A percentile compares a stretch with the other conserved stretches of the same genome.
Conservation (phyloP, 35 echinoderm and acorn worm species). For the Lytechinus variegatus region DNA sequence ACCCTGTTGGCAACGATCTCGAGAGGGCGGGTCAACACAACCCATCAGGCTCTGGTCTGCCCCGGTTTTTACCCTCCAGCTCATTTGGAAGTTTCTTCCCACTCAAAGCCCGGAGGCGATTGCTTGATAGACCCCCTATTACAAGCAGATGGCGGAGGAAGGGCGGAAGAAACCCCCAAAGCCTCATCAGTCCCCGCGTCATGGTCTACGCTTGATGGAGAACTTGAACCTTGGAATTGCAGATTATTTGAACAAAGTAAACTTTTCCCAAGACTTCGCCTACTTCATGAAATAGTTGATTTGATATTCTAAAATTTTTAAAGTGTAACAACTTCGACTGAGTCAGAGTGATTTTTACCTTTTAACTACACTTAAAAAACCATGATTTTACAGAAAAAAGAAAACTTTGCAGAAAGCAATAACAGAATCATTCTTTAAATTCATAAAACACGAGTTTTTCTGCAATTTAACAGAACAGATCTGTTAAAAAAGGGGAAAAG, state of each 20-base stretch:
- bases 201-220: background rate
- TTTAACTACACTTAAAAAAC: too few species aligned
- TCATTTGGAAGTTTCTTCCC: background rate
- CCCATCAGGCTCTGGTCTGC: background rate
- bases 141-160: background rate
- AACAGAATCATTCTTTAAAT: too few species aligned
- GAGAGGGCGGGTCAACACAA: background rate
- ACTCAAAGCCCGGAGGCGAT: background rate
- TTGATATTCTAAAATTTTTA: background rate
- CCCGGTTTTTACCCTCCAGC: background rate
- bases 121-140: background rate
- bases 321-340: background rate
- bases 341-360: background rate
- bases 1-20: background rate
- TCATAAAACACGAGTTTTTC: too few species aligned
- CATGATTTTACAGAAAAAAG: too few species aligned
- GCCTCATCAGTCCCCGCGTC: background rate
- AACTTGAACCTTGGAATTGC: background rate
- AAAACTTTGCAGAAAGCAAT: too few species aligned
- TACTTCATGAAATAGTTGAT: background rate
- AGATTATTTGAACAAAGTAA: background rate
- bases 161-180: background rate
- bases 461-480: too few species aligned
- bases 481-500: too few species aligned
- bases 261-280: background rate